Conservation (phyloP, 2,797 vertebrate species). For the Cygnus olor region DNA sequence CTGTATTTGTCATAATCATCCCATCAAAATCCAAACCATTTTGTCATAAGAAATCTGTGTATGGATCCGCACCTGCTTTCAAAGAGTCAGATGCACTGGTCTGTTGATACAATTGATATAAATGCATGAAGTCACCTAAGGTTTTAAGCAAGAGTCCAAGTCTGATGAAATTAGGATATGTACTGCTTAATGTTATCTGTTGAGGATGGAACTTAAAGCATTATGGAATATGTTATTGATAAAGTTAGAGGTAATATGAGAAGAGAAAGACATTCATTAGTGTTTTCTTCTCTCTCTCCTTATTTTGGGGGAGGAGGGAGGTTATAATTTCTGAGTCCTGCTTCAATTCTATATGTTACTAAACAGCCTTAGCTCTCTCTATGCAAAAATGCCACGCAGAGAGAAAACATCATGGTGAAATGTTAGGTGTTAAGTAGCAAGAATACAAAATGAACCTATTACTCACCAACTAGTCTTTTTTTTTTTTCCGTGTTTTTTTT, state of each 20-base stretch:
- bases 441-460: neutral
- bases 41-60: neutral
- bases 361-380: neutral
- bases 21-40: neutral
- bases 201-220: constrained; percentile 33
- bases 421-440: neutral
- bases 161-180: constrained; percentile 50
- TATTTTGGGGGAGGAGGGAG: neutral
- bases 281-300: neutral
- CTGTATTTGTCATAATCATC: neutral
- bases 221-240: constrained; percentile 40
- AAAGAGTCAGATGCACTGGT: neutral
- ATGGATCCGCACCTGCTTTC: neutral
- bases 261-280: constrained; percentile 21
- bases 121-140: constrained; percentile 53
- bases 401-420: neutral
- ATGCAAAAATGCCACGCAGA: neutral
- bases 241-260: constrained; percentile 43
- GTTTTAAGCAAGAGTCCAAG: constrained; percentile 33
- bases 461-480: neutral
- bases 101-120: constrained; percentile 47
- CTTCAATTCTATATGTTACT: neutral
- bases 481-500: neutral
- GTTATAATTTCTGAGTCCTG: neutral
- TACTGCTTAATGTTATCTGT: constrained; percentile 39